A percentile compares a stretch with the other conserved stretches of the same genome.
These are phyloP conservation scores for Gymnothorax javanicus DNA, from an alignment of 2,797 vertebrate genomes.

Conservation along the genomic window DNA sequence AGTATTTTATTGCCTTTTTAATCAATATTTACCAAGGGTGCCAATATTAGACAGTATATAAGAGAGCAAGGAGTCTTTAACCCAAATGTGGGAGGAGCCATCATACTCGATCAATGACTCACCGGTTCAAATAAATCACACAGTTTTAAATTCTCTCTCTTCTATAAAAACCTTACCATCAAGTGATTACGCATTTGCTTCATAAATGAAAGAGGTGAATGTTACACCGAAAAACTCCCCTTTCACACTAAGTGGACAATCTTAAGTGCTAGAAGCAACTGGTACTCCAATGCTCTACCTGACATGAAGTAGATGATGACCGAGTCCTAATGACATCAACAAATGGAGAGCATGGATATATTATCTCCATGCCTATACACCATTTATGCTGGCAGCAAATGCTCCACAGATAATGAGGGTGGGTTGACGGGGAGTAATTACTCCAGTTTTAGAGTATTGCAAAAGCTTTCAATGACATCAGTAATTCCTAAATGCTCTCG, in stretches of 20 bases:
- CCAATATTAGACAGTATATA: too few relatives aligned
- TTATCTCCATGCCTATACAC: constrained; percentile 28
- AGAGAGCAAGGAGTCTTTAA: background rate
- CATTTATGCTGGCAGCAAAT: constrained; percentile 5
- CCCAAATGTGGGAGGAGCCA: background rate
- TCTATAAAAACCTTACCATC: constrained; percentile 57
- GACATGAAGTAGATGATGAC: constrained; percentile 23
- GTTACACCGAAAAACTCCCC: background rate
- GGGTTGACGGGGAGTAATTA: background rate
- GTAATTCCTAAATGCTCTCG: constrained; percentile 55
- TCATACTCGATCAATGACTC: constrained; percentile 24
- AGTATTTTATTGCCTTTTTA: too few relatives aligned
- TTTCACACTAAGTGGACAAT: constrained; percentile 1
- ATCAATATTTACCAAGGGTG: too few relatives aligned
- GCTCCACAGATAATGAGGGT: background rate
- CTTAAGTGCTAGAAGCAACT: constrained; percentile 22
- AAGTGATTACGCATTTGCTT: constrained; percentile 24
- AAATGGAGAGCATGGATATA: constrained; percentile 39
- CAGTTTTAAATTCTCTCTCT: constrained; percentile 5
- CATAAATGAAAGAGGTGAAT: background rate
- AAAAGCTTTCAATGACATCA: constrained; percentile 38
- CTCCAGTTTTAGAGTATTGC: constrained; percentile 45
- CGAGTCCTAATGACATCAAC: constrained; percentile 47
- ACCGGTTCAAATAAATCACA: constrained; percentile 18
- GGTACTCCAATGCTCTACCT: constrained; percentile 23